phyloP scores from a whole-genome alignment of 2,113 vertebrate genomes.

The Girardinichthys multiradiatus region DNA sequence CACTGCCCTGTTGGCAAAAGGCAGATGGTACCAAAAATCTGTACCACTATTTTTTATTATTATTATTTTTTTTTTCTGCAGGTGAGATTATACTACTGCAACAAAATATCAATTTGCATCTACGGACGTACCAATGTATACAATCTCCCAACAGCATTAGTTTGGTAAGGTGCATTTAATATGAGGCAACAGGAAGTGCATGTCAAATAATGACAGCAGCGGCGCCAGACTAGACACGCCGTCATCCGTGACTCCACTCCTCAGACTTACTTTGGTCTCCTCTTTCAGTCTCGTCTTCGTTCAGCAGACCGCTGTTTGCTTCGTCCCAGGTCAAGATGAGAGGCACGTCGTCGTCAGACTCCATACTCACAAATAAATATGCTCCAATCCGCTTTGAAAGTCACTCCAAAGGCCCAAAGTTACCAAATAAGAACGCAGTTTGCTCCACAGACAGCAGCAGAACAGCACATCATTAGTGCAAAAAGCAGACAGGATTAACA shows the following conservation, averaged over 20 bases:
- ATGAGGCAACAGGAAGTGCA: no score
- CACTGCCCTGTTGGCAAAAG: no score
- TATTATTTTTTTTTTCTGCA: no score
- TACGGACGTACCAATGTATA: no score
- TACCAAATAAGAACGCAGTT: constrained; percentile 11
- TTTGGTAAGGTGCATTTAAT: no score
- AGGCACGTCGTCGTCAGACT: constrained; percentile 90
- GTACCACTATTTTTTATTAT: no score
- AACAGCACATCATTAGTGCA: constrained; percentile 32
- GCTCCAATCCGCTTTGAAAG: not conserved
- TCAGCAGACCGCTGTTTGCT: constrained; percentile 76
- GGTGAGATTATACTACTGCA: no score
- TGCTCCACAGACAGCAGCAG: not conserved
- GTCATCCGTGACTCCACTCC: not conserved
- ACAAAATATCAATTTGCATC: no score
- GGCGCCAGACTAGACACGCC: not conserved
- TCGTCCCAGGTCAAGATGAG: constrained; percentile 95
- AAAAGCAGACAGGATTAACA: not conserved
- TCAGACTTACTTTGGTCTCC: constrained; percentile 87
- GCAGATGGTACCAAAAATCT: no score
- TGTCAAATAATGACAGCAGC: no score
- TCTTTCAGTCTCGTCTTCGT: constrained; percentile 73
- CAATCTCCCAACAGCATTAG: no score
- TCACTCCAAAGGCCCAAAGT: not conserved
- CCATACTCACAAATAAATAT: constrained; percentile 65